phyloP scores from a whole-genome alignment of 2,888 invertebrate species.

The Pyrrhia umbra region DNA sequence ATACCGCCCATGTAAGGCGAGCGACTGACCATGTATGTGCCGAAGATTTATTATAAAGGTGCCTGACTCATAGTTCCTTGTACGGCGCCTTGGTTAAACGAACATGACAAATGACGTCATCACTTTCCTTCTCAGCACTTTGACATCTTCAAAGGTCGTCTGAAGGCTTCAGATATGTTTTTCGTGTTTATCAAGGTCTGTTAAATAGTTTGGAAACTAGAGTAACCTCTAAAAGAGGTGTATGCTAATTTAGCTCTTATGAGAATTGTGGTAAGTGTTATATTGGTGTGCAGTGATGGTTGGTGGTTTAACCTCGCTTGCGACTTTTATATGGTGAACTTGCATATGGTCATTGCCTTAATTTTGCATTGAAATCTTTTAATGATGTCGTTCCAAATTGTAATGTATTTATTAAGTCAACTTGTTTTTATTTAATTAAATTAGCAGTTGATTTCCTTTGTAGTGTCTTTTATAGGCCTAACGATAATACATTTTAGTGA shows the following conservation, averaged over 20 bases:
- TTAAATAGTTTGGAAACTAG: conserved; percentile 9
- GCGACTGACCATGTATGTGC: conserved; percentile 48
- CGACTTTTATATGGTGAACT: conserved; percentile 38
- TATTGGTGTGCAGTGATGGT: conserved; percentile 19
- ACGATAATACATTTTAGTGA: no score
- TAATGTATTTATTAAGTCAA: conserved; percentile 12
- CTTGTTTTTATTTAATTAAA: conserved; percentile 1
- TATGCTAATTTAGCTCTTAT: conserved; percentile 28
- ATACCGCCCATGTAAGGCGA: conserved; percentile 47
- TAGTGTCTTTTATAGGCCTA: not conserved
- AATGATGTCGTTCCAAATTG: conserved; percentile 47
- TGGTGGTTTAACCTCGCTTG: conserved; percentile 22
- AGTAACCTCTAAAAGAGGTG: not conserved
- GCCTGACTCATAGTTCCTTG: conserved; percentile 58
- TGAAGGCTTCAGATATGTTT: conserved; percentile 25
- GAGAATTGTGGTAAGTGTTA: conserved; percentile 6
- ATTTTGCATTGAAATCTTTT: conserved; percentile 52
- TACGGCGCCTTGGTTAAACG: conserved; percentile 49
- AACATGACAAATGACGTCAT: conserved; percentile 51
- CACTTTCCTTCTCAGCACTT: conserved; percentile 58
- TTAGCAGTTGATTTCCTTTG: not conserved
- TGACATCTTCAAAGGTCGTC: conserved; percentile 47
- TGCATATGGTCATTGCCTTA: conserved; percentile 55
- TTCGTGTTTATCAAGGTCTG: conserved; percentile 24
- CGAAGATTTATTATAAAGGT: conserved; percentile 51